These are phyloP conservation scores for Cranoglanis bouderius DNA, from an alignment of 2,113 vertebrate species.

Conservation along the genomic window DNA sequence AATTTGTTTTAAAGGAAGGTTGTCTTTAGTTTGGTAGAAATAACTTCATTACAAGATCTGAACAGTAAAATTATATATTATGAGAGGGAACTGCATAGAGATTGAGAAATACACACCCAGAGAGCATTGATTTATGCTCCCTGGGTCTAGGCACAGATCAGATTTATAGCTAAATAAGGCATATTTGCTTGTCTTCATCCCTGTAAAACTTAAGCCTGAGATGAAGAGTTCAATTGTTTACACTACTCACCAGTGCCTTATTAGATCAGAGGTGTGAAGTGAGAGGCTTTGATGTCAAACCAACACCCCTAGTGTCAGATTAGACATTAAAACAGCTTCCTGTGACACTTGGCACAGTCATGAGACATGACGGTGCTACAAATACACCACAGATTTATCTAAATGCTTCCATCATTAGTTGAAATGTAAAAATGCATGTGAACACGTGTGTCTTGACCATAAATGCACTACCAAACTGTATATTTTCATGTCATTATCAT, in stretches of 20 bases:
- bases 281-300: conserved; percentile 71
- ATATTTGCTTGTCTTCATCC: conserved; percentile 29
- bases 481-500: background rate
- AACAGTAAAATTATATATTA: background rate
- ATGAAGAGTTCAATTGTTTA: conserved; percentile 49
- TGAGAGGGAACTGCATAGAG: background rate
- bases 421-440: background rate
- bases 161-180: conserved; percentile 25
- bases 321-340: conserved; percentile 31
- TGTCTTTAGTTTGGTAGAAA: background rate
- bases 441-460: background rate
- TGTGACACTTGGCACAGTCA: background rate
- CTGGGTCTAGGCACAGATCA: conserved; percentile 26
- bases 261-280: conserved; percentile 63
- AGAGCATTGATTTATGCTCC: background rate
- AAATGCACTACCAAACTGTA: background rate
- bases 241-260: conserved; percentile 61
- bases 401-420: background rate
- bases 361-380: background rate
- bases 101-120: background rate
- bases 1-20: background rate
- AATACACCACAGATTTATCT: background rate
- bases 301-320: conserved; percentile 50
- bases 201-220: conserved; percentile 16
- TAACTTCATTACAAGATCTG: background rate